phyloP scores from a whole-genome alignment of 2,888 invertebrate species.

The Cryptophagus acutangulus region DNA sequence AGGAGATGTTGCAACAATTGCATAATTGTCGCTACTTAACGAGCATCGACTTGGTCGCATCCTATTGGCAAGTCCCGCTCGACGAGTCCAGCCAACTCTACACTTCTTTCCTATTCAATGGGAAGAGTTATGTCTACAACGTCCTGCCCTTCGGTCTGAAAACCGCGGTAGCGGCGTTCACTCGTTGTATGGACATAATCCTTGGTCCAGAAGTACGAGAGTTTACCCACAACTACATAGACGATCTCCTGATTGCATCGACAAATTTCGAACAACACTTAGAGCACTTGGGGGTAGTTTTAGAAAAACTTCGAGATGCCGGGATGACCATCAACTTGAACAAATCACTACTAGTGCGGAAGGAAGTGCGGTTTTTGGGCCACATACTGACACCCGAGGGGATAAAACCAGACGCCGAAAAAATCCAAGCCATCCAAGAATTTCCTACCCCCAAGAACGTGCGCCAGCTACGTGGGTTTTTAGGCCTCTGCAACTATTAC shows the following conservation, averaged over 20 bases:
- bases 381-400: constrained; percentile 11
- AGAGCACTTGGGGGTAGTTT: neutral
- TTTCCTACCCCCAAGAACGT: constrained; percentile 10
- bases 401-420: constrained; percentile 8
- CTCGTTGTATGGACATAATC: neutral
- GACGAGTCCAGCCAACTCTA: neutral
- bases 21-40: neutral
- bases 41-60: neutral
- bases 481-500: constrained; percentile 10
- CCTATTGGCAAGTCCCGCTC: constrained; percentile 1
- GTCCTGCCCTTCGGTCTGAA: constrained; percentile 2
- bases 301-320: neutral
- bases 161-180: neutral
- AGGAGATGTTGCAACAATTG: constrained; percentile 4
- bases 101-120: constrained; percentile 8
- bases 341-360: constrained; percentile 4
- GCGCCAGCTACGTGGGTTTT: constrained; percentile 6
- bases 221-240: neutral
- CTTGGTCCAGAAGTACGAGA: neutral
- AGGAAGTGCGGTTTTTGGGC: constrained; percentile 12
- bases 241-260: neutral
- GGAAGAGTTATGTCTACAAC: constrained; percentile 3
- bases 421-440: constrained; percentile 7
- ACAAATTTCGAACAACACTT: neutral
- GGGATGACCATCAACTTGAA: neutral